These are phyloP conservation scores for Ornithoptera priamus DNA, from an alignment of 2,888 invertebrate species.

Conservation along the genomic window DNA sequence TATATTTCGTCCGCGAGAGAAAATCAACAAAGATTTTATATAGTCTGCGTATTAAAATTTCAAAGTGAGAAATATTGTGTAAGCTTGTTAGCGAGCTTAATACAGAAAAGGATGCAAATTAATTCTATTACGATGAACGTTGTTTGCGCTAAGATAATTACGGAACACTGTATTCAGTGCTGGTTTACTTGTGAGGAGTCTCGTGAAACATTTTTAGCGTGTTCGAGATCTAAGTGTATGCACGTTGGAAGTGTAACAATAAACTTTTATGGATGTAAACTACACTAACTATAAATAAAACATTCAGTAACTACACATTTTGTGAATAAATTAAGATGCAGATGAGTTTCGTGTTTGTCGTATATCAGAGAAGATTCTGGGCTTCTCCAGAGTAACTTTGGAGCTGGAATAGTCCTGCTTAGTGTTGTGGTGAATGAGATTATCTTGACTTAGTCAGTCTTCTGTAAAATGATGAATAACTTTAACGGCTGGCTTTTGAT, in stretches of 20 bases:
- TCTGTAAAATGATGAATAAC: too few relatives aligned
- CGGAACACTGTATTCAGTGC: slow-evolving; percentile 28
- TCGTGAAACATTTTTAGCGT: slow-evolving; percentile 21
- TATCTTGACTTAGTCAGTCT: too few relatives aligned
- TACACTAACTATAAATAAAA: too few relatives aligned
- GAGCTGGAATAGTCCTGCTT: too few relatives aligned
- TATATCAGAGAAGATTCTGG: too few relatives aligned
- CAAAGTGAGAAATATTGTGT: slow-evolving; percentile 30
- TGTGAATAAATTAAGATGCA: too few relatives aligned
- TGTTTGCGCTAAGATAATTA: slow-evolving; percentile 31
- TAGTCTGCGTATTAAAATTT: slow-evolving; percentile 27
- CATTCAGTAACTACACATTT: too few relatives aligned
- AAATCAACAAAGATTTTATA: slow-evolving; percentile 22
- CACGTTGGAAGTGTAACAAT: not conserved
- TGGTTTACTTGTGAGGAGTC: slow-evolving; percentile 13
- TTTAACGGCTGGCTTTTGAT: too few relatives aligned
- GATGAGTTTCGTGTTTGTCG: too few relatives aligned
- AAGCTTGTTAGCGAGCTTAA: slow-evolving; percentile 31
- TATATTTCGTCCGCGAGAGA: not conserved
- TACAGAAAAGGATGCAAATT: slow-evolving; percentile 32
- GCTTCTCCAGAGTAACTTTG: too few relatives aligned
- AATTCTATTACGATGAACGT: slow-evolving; percentile 31
- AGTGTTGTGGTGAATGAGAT: too few relatives aligned
- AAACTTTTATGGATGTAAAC: not conserved
- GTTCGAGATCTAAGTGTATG: not conserved